Evolutionary conservation across 2,113 vertebrate species (phyloP).

Genomic region (Ploceus nigricollis): DNA sequence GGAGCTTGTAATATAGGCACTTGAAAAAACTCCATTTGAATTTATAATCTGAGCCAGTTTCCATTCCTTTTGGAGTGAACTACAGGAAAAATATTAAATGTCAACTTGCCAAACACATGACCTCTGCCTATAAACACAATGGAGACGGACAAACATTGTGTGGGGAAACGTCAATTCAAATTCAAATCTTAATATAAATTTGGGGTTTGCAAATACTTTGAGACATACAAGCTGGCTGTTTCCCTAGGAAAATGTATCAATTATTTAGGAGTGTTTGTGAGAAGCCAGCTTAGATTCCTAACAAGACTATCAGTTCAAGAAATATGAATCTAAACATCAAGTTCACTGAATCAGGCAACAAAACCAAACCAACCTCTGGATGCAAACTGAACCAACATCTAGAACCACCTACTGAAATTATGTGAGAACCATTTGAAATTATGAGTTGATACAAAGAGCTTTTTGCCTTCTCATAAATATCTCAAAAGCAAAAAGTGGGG

Average conservation of each 20-base stretch:
- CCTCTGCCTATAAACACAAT: constrained; percentile 26
- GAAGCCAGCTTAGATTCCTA: neutral
- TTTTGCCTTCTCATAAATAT: neutral
- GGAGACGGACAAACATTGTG: neutral
- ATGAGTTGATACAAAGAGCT: neutral
- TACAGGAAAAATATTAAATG: constrained; percentile 6
- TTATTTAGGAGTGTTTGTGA: constrained; percentile 30
- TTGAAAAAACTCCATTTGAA: constrained; percentile 38
- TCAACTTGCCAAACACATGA: constrained; percentile 37
- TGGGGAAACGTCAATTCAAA: constrained; percentile 5
- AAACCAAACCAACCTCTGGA: neutral
- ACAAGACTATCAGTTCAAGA: constrained; percentile 2
- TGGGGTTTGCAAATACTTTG: neutral
- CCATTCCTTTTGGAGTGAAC: neutral
- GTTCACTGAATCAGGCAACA: neutral
- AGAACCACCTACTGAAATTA: neutral
- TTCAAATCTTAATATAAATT: constrained; percentile 17
- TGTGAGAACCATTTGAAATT: neutral
- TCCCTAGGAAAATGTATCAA: constrained; percentile 18
- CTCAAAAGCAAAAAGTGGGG: neutral
- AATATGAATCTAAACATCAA: neutral
- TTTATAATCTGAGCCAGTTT: neutral
- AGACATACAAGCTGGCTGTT: neutral
- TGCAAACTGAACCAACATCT: neutral
- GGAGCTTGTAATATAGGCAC: neutral